phyloP scores from a whole-genome alignment of 2,888 invertebrate genomes.

The Acronicta aceris region DNA sequence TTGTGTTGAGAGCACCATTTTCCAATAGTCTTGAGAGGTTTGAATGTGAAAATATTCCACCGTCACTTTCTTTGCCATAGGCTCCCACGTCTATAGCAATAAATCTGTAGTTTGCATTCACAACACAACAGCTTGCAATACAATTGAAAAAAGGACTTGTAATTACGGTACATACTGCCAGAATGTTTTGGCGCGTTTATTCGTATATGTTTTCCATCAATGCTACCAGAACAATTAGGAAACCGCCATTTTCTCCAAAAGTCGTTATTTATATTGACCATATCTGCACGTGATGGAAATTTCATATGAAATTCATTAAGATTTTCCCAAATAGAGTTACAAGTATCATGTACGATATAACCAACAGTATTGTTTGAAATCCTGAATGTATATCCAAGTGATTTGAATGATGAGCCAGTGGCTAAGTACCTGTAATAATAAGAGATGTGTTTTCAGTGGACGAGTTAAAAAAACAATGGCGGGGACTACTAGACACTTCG shows the following conservation, averaged over 20 bases:
- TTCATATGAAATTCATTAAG: slow-evolving; percentile 17
- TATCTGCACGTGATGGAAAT: slow-evolving; percentile 18
- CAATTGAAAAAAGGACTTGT: slow-evolving; percentile 25
- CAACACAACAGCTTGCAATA: slow-evolving; percentile 32
- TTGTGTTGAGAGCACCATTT: slow-evolving; percentile 20
- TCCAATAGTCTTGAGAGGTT: slow-evolving; percentile 28
- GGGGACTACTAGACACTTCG: too few species aligned
- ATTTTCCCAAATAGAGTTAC: slow-evolving; percentile 4
- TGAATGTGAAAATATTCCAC: too few species aligned
- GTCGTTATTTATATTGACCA: slow-evolving; percentile 19
- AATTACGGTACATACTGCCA: slow-evolving; percentile 24
- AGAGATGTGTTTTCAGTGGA: too few species aligned
- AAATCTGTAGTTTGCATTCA: slow-evolving; percentile 19
- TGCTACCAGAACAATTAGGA: slow-evolving; percentile 16
- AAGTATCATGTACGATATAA: slow-evolving; percentile 9
- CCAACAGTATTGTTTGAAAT: not conserved
- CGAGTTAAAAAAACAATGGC: too few species aligned
- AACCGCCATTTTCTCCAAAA: slow-evolving; percentile 22
- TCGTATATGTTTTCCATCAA: slow-evolving; percentile 20
- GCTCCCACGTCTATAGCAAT: too few species aligned
- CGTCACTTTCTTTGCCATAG: too few species aligned
- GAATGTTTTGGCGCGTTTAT: slow-evolving; percentile 22
- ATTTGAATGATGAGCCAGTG: too few species aligned
- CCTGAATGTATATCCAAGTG: too few species aligned
- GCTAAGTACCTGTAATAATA: too few species aligned